A percentile compares a stretch with the other conserved stretches of the same genome.
phyloP scores from a whole-genome alignment of 2,888 invertebrate genomes.

The Stegophylla sp. region DNA sequence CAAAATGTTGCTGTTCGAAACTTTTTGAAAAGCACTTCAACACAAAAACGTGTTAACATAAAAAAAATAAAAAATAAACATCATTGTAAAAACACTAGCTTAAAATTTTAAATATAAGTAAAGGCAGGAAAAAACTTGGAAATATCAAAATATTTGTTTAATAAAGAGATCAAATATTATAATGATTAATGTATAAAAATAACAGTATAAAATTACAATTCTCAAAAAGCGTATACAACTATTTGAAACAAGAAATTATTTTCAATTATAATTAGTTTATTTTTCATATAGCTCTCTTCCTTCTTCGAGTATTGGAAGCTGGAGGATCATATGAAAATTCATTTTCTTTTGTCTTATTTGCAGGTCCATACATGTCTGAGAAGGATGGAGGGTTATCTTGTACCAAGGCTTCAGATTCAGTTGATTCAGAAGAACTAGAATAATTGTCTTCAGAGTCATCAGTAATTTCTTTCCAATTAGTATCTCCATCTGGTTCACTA shows the following conservation, averaged over 20 bases:
- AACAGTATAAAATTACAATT: slow-evolving; percentile 24
- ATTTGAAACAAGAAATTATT: neutral
- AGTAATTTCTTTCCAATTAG: slow-evolving; percentile 40
- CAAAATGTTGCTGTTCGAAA: too few relatives aligned
- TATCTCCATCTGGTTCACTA: slow-evolving; percentile 38
- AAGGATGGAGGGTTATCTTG: slow-evolving; percentile 7
- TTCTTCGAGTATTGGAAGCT: slow-evolving; percentile 47
- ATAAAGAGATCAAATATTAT: slow-evolving; percentile 43
- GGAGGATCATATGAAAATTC: slow-evolving; percentile 32
- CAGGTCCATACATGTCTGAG: slow-evolving; percentile 45
- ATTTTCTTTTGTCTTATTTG: neutral
- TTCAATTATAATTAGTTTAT: neutral
- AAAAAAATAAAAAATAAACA: too few relatives aligned
- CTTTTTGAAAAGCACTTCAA: too few relatives aligned
- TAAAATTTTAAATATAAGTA: too few relatives aligned
- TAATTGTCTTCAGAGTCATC: slow-evolving; percentile 21
- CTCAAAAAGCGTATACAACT: neutral
- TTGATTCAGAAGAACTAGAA: slow-evolving; percentile 24
- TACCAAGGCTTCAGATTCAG: neutral
- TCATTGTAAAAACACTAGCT: too few relatives aligned
- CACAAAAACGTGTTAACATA: too few relatives aligned
- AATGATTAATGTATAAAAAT: slow-evolving; percentile 26
- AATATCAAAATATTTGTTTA: neutral
- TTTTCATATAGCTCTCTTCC: slow-evolving; percentile 26
- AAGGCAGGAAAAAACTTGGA: neutral